A percentile compares a stretch with the other conserved stretches of the same genome.
Conservation (phyloP, 2,113 vertebrate genomes). For the Oryzias woworae region DNA sequence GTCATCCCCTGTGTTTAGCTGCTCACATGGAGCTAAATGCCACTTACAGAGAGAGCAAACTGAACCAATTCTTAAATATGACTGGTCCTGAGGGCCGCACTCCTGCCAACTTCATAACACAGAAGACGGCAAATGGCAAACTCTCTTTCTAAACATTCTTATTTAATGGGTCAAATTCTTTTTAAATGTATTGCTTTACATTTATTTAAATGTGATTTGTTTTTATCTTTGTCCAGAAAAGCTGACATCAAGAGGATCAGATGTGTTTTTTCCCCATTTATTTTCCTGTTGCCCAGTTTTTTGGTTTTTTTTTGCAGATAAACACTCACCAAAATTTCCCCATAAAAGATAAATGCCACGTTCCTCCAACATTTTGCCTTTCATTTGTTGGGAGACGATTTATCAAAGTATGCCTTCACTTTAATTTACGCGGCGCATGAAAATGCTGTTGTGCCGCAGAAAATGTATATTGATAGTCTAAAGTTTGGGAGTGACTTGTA, state of each 20-base stretch:
- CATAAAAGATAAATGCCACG: conserved; percentile 78
- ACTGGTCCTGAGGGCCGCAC: conserved; percentile 31
- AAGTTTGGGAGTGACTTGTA: conserved; percentile 76
- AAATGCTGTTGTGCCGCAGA: conserved; percentile 72
- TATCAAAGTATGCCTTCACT: conserved; percentile 71
- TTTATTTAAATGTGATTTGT: conserved; percentile 3
- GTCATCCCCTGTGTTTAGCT: conserved; percentile 66
- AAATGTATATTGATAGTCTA: conserved; percentile 81
- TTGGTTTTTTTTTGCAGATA: conserved; percentile 75
- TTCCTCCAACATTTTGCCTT: conserved; percentile 67
- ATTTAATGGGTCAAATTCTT: conserved; percentile 11
- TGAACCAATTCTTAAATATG: conserved; percentile 53
- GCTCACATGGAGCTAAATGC: conserved; percentile 71
- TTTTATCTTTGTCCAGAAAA: conserved; percentile 44
- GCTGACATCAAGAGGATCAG: conserved; percentile 54
- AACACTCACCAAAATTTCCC: conserved; percentile 70
- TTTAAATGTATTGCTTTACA: conserved; percentile 15
- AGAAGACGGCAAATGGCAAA: conserved; percentile 42
- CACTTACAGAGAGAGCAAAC: conserved; percentile 47
- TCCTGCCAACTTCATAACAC: conserved; percentile 22
- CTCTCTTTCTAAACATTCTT: conserved; percentile 4
- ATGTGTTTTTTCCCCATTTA: conserved; percentile 52
- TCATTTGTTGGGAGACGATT: conserved; percentile 77
- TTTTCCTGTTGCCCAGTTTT: conserved; percentile 64
- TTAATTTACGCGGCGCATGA: conserved; percentile 73